Evolutionary conservation across 2,888 invertebrate genomes (phyloP).

Genomic region (Sphecodes monilicornis): DNA sequence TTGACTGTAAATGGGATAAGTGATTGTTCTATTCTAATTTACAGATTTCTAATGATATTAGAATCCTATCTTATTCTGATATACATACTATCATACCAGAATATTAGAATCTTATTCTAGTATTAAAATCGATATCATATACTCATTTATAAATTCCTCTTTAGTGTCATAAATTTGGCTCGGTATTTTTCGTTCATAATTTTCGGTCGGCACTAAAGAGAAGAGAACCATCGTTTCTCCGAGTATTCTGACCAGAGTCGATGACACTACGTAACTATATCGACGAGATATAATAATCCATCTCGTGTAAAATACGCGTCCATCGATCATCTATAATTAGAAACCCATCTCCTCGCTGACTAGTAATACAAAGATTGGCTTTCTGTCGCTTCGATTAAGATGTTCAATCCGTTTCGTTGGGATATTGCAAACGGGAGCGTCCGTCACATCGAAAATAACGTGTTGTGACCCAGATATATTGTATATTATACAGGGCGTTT

Average conservation of each 20-base stretch:
- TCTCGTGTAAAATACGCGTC: slow-evolving; percentile 13
- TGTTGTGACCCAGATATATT: background rate
- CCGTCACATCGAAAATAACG: background rate
- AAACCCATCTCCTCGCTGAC: background rate
- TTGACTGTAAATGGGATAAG: too few species aligned
- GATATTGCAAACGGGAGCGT: background rate
- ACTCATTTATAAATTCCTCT: too few species aligned
- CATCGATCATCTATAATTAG: slow-evolving; percentile 33
- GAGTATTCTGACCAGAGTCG: background rate
- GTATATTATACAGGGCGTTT: background rate
- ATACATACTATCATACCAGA: too few species aligned
- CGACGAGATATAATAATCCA: slow-evolving; percentile 17
- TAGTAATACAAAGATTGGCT: background rate
- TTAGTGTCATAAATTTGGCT: too few species aligned
- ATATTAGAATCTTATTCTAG: too few species aligned
- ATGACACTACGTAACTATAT: background rate
- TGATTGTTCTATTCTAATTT: too few species aligned
- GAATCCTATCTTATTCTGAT: too few species aligned
- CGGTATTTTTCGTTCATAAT: too few species aligned
- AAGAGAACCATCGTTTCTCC: background rate
- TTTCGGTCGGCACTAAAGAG: too few species aligned
- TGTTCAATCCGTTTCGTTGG: background rate
- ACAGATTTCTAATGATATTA: too few species aligned
- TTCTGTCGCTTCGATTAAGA: background rate
- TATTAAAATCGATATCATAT: too few species aligned